Base-by-base conservation (phyloP, 2,113 vertebrate genomes). In the Coracopsis vasa region DNA sequence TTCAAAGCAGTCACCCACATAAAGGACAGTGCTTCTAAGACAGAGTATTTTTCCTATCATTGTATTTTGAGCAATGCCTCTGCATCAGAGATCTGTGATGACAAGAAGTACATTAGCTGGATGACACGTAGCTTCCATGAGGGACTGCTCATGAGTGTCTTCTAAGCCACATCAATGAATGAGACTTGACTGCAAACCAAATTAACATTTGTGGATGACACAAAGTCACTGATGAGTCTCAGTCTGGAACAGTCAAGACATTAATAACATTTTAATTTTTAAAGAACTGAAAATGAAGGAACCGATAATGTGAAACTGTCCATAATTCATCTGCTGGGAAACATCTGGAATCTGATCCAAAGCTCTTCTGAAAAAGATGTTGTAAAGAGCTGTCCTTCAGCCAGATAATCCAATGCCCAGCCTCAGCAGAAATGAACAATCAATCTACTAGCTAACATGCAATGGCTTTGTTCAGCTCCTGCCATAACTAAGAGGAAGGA, bases 401-500 rank as follows among this genome's bases (percentile, higher is more conserved):
- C 47, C 86, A 92, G 42, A 47, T 88, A 62, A 86, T 31, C 53
- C 44, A 67, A 54, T 91, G 60, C 89, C 69, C 77, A 50, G 60
- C 51, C 39, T 60, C 42, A 21, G 85, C 78, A 85, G 58, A 83
- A 93, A 53, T 1, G 28, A 93, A 70, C 51, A 44, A 50, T 35
- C 45, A 62, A 58, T 54, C 29, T 84, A 80, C 65, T 71, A 89
- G 91, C 61, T 73, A 81, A 37, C 29, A 60, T 18, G 51, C 42
- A 71, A 11, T 12, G 35, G 25, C 62, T 81, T 92, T 95, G 56
- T 96, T 95, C 65, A 69, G 80, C 80, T 92, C 48, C 56, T 92
- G 70, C 80, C 88, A 79, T 61, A 86, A 78, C 69, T n/a, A 47
- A 69, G 6, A 6, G 91, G 91, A 95, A 97, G 91, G 94, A 95